Evolutionary conservation across 1,140 invertebrate genomes (phyloP).

Genomic region (Asbolus verrucosus): DNA sequence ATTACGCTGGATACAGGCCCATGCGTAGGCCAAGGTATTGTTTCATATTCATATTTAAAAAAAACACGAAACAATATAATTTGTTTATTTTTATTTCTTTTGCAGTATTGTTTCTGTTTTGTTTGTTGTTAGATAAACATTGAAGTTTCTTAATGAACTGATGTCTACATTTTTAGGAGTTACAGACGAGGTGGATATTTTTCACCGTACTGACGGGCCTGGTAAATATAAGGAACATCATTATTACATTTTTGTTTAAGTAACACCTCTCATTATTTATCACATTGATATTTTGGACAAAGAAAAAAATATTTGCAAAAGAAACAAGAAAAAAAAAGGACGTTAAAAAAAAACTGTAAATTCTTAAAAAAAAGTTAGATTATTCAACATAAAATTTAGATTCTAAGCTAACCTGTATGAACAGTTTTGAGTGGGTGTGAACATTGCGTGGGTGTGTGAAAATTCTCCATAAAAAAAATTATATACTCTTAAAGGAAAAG

Average conservation of each 20-base stretch:
- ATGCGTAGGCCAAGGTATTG: constrained; percentile 76
- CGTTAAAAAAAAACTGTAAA: constrained; percentile 44
- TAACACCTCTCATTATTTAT: constrained; percentile 37
- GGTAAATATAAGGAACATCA: constrained; percentile 43
- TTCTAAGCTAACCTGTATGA: constrained; percentile 22
- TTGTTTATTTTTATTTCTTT: constrained; percentile 45
- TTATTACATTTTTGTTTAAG: constrained; percentile 42
- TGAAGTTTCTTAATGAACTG: constrained; percentile 55
- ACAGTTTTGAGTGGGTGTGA: constrained; percentile 8
- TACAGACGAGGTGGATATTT: constrained; percentile 64
- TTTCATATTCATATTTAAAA: constrained; percentile 13
- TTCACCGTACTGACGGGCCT: constrained; percentile 62
- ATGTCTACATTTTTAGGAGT: constrained; percentile 63
- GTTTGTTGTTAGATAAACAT: constrained; percentile 23
- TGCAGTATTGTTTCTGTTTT: constrained; percentile 59
- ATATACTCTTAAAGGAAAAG: constrained; percentile 40
- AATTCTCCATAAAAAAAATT: constrained; percentile 32
- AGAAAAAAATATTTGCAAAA: constrained; percentile 48
- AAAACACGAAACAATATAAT: constrained; percentile 53
- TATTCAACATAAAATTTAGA: constrained; percentile 20
- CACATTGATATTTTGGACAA: constrained; percentile 39
- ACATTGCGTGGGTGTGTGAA: constrained; percentile 40
- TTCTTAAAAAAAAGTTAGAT: constrained; percentile 39
- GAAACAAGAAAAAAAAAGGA: constrained; percentile 53
- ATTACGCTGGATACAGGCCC: constrained; percentile 76